Percentiles rank a stretch among this genome's conserved stretches.
These are phyloP conservation scores for Acyrthosiphon pisum DNA, from an alignment of 1,140 invertebrate genomes.

Conservation along the genomic window DNA sequence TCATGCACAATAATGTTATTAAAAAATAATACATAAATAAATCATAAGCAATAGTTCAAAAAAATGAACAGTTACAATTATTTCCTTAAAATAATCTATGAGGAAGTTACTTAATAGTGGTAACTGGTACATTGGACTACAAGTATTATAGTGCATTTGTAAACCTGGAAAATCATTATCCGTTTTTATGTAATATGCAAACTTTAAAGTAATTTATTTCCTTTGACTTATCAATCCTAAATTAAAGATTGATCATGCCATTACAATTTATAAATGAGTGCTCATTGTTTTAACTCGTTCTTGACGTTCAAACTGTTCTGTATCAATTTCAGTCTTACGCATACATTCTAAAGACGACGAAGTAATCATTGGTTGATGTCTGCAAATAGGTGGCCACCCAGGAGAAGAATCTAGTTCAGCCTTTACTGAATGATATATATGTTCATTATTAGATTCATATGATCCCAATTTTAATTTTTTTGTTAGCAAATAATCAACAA, in stretches of 20 bases:
- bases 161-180: neutral
- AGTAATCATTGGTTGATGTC: constrained; percentile 50
- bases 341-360: constrained; percentile 51
- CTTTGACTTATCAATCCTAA: neutral
- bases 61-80: neutral
- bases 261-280: constrained; percentile 28
- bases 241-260: neutral
- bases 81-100: neutral
- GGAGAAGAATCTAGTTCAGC: constrained; percentile 40
- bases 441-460: constrained; percentile 17
- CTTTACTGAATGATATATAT: constrained; percentile 23
- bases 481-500: constrained; percentile 60
- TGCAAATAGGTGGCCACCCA: constrained; percentile 52
- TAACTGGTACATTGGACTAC: neutral
- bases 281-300: constrained; percentile 42
- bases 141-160: constrained; percentile 5
- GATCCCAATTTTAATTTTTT: constrained; percentile 52
- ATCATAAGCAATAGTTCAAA: neutral
- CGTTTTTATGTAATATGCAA: neutral
- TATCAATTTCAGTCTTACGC: constrained; percentile 53
- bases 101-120: neutral
- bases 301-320: constrained; percentile 50
- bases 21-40: neutral
- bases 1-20: neutral
- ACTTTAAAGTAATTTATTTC: constrained; percentile 24